These are phyloP conservation scores for Antheraea assamensis DNA, from an alignment of 2,888 invertebrate genomes.

Conservation along the genomic window DNA sequence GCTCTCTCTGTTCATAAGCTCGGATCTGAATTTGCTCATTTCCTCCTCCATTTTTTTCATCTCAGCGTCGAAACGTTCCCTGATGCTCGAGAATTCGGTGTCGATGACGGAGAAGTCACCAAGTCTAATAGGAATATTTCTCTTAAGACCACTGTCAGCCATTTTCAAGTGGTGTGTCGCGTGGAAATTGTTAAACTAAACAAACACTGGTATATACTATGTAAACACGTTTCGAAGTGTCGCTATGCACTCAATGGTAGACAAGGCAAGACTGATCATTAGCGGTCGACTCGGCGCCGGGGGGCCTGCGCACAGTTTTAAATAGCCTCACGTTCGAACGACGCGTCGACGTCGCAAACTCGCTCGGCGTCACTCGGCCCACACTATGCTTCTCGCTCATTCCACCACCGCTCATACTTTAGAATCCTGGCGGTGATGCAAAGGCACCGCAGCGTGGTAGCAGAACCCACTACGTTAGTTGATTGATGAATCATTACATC, in stretches of 20 bases:
- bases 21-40: constrained; percentile 96
- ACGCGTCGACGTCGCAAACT: constrained; percentile 48
- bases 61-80: constrained; percentile 97
- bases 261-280: constrained; percentile 80
- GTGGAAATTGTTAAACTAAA: constrained; percentile 71
- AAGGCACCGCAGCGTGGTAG: constrained; percentile 39
- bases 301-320: constrained; percentile 82
- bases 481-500: constrained; percentile 73
- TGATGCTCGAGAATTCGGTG: constrained; percentile 97
- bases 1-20: constrained; percentile 95
- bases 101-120: constrained; percentile 98
- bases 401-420: constrained; percentile 55
- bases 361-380: constrained; percentile 72
- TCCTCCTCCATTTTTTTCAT: constrained; percentile 99
- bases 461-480: constrained; percentile 55
- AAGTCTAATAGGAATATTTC: constrained; percentile 96
- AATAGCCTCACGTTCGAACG: constrained; percentile 79
- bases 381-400: constrained; percentile 80
- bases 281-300: constrained; percentile 78
- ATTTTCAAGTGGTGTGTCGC: constrained; percentile 78
- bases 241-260: constrained; percentile 70
- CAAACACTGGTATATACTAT: constrained; percentile 76
- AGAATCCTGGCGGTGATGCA: constrained; percentile 41
- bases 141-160: constrained; percentile 92
- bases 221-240: constrained; percentile 75